Evolutionary conservation across 2,113 vertebrate genomes (phyloP), one percentile per base, ranked within the genome.

Genomic region (Campylomormyrus numenius): DNA sequence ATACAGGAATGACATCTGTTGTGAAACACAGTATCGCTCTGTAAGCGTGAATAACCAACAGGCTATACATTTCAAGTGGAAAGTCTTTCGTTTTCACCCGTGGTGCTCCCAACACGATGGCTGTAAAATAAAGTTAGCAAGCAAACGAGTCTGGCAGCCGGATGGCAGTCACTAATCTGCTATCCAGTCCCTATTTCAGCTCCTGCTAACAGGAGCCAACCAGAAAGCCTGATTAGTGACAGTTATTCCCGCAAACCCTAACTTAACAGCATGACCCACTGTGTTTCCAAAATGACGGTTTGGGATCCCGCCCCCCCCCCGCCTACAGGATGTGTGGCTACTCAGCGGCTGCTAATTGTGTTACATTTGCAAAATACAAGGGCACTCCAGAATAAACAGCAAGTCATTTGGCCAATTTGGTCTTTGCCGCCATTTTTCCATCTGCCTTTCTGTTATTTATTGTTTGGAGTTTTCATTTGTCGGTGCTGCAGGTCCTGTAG

Each of bases 1-100:
- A 86, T 86, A n/a, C 84, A 86, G 48, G 45, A 86, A 48, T 86
- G 84, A 49, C 84, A 86, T 17, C 48, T 80, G 74, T 80, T 86
- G 45, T 86, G 45, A 86, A 86, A 86, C 84, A 48, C 3, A 24
- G 48, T 42, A 86, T 10, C n/a, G 15, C 84, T 49, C 5, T 86
- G 46, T 49, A 86, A 86, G 45, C 45, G 21, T 86, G 46, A 49
- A 50, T 15, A 27, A n/a, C 24, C 21, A 27, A 86, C n/a, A 86
- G 84, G 19, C 48, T 86, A 86, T 86, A 27, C n/a, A 86, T 48
- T 86, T 86, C 24, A 31, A 86, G 24, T n/a, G 48, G 45, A 50
- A 86, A 86, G 84, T 50, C 45, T n/a, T 86, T 50, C 10, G 21
- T 50, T 86, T 48, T 24, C 11, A 50, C 48, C 48, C 19, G 45